A percentile compares a stretch with the other conserved stretches of the same genome.
These are phyloP conservation scores for Sturnus vulgaris DNA, from an alignment of 2,113 vertebrate species.

Conservation along the genomic window DNA sequence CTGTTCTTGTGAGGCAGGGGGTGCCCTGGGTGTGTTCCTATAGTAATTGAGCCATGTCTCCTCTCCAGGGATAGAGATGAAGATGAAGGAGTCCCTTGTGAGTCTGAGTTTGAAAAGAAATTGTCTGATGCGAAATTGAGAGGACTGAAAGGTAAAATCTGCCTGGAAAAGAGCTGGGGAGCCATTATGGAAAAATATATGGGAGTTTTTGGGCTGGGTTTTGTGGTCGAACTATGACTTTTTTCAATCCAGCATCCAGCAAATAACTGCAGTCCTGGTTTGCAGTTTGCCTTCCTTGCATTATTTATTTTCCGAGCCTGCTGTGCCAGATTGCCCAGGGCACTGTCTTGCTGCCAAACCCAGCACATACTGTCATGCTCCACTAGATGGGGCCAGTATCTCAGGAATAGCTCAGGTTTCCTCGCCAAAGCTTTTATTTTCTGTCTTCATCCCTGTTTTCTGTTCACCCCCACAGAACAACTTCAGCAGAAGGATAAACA, in stretches of 20 bases:
- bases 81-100: conserved; percentile 94
- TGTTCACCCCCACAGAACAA: conserved; percentile 73
- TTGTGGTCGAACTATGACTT: not conserved
- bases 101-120: conserved; percentile 92
- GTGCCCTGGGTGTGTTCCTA: not conserved
- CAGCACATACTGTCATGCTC: not conserved
- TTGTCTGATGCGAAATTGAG: conserved; percentile 84
- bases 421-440: not conserved
- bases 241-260: not conserved
- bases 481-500: conserved; percentile 91
- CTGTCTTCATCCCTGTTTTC: not conserved
- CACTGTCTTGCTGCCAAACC: not conserved
- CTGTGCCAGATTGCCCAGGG: not conserved
- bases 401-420: not conserved
- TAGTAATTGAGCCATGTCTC: not conserved
- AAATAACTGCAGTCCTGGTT: not conserved
- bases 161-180: not conserved
- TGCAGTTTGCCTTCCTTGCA: not conserved
- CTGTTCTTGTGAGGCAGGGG: not conserved
- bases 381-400: conserved; percentile 58
- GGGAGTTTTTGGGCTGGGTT: not conserved
- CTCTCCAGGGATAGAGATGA: conserved; percentile 88
- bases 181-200: accelerated
- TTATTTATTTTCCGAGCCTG: not conserved
- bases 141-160: conserved; percentile 87